These are phyloP conservation scores for Pelobates cultripes DNA, from an alignment of 2,797 vertebrate genomes.

Conservation along the genomic window DNA sequence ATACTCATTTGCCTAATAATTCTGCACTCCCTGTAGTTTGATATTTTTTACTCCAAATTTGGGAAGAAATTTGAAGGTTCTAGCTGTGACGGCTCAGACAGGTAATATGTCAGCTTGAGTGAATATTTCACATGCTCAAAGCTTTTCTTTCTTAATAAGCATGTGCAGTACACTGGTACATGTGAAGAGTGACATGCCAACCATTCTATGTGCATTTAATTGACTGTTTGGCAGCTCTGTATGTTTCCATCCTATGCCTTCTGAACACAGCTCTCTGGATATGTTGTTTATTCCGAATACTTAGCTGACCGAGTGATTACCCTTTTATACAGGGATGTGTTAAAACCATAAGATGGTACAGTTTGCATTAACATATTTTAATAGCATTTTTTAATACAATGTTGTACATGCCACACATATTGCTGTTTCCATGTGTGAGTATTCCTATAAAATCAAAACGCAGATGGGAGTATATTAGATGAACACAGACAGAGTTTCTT, in stretches of 20 bases:
- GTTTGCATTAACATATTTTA: not conserved
- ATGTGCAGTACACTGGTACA: not conserved
- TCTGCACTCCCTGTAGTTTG: too few relatives aligned
- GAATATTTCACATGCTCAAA: not conserved
- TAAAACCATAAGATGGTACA: not conserved
- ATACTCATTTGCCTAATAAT: too few relatives aligned
- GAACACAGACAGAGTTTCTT: too few relatives aligned
- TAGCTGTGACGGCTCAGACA: slow-evolving; percentile 4
- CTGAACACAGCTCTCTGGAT: not conserved
- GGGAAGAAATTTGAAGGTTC: not conserved
- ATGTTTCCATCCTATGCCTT: too few relatives aligned
- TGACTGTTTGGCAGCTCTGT: not conserved
- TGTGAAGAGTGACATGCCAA: not conserved
- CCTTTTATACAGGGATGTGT: not conserved
- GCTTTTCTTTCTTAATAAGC: not conserved
- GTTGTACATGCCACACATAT: not conserved
- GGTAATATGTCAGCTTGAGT: not conserved
- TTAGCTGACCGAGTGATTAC: not conserved
- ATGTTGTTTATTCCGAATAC: not conserved
- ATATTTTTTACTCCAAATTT: not conserved
- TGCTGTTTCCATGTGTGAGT: not conserved
- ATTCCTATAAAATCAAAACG: not conserved
- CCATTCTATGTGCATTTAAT: not conserved
- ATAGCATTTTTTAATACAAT: not conserved
- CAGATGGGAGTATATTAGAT: too few relatives aligned